These are phyloP conservation scores for Cotesia chilonis DNA, from an alignment of 1,140 invertebrate species.

Conservation along the genomic window DNA sequence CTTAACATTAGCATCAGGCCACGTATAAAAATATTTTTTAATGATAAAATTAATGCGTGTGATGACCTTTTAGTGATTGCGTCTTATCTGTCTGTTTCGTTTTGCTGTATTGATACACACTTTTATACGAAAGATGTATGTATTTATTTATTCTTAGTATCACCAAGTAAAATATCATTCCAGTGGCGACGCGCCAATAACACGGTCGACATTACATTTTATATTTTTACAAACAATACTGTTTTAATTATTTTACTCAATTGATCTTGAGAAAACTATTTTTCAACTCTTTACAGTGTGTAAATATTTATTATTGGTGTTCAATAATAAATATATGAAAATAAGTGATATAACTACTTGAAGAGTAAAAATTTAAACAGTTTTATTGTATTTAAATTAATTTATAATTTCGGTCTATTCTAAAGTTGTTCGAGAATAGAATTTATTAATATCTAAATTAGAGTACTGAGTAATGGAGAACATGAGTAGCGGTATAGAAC, in stretches of 20 bases:
- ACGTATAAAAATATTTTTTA: neutral
- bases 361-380: neutral
- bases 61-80: slow-evolving; percentile 12
- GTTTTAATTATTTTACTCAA: neutral
- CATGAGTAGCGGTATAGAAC: slow-evolving; percentile 41
- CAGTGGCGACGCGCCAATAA: slow-evolving; percentile 23
- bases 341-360: neutral
- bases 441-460: too few relatives aligned
- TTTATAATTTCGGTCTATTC: neutral
- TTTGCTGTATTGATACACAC: neutral
- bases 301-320: neutral
- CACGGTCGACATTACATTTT: slow-evolving; percentile 11
- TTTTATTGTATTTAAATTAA: neutral
- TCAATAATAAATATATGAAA: neutral
- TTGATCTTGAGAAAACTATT: neutral
- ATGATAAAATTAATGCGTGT: neutral
- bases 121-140: neutral
- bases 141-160: slow-evolving; percentile 6
- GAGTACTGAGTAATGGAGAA: slow-evolving; percentile 18
- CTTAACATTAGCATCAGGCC: too few relatives aligned
- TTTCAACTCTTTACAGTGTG: too few relatives aligned
- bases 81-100: slow-evolving; percentile 1
- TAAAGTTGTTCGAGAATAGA: too few relatives aligned
- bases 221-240: neutral
- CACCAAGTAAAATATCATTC: slow-evolving; percentile 30